phyloP scores from a whole-genome alignment of 2,797 vertebrate species.

The Kryptolebias ocellatus region DNA sequence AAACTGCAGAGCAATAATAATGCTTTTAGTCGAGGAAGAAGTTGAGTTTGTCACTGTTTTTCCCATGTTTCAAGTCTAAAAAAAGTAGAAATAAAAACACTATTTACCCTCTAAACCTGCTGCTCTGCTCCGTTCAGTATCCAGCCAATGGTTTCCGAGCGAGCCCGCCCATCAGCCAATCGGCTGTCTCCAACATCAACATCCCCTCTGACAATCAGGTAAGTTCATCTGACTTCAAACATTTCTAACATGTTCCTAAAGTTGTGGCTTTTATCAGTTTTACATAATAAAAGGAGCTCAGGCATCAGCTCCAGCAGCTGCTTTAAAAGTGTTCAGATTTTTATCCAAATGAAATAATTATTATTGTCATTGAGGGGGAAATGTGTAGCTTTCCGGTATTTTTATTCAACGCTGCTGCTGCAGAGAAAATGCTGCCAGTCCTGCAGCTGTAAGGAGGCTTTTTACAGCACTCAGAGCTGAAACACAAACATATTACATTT shows the following conservation, averaged over 20 bases:
- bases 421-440: not conserved
- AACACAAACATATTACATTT: conserved; percentile 41
- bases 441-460: not conserved
- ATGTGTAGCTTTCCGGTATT: conserved; percentile 26
- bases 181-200: conserved; percentile 51
- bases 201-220: conserved; percentile 43
- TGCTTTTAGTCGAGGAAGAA: no score
- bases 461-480: conserved; percentile 7
- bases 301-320: conserved; percentile 12
- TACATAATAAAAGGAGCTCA: not conserved
- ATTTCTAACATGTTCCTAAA: conserved; percentile 1
- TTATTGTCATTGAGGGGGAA: conserved; percentile 1
- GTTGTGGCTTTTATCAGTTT: conserved; percentile 6
- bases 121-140: conserved; percentile 56
- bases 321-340: conserved; percentile 27
- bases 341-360: conserved; percentile 27
- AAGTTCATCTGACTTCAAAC: conserved; percentile 30
- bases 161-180: conserved; percentile 39
- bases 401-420: conserved; percentile 9
- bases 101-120: conserved; percentile 4
- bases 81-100: not conserved
- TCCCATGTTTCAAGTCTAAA: not conserved
- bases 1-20: not conserved
- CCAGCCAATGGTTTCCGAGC: conserved; percentile 70
- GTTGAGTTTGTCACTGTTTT: not conserved